These are phyloP conservation scores for Macrosiphum euphorbiae DNA, from an alignment of 2,888 invertebrate species.

Conservation along the genomic window DNA sequence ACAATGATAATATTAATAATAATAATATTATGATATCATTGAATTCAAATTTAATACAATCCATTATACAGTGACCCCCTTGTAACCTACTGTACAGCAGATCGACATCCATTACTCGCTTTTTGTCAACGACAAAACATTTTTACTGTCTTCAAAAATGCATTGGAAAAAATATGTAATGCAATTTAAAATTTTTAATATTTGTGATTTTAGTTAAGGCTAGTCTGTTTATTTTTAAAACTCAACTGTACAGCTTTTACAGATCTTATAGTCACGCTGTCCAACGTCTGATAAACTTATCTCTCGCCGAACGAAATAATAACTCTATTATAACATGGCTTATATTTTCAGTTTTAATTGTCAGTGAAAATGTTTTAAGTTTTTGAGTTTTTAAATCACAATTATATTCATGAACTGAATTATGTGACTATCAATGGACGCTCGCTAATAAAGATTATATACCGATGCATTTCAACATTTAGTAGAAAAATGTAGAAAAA, in stretches of 20 bases:
- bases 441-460: background rate
- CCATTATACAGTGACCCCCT: too few relatives aligned
- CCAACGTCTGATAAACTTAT: rapidly evolving
- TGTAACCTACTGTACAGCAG: too few relatives aligned
- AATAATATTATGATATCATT: too few relatives aligned
- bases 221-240: background rate
- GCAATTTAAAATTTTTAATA: background rate
- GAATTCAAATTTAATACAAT: too few relatives aligned
- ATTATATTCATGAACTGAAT: background rate
- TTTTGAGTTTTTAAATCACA: background rate
- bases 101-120: too few relatives aligned
- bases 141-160: background rate
- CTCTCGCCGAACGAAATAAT: background rate
- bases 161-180: background rate
- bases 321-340: background rate
- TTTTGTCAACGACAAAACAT: background rate
- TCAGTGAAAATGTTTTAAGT: background rate
- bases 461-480: too few relatives aligned
- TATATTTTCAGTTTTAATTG: background rate
- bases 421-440: background rate
- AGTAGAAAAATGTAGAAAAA: too few relatives aligned
- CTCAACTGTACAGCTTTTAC: background rate
- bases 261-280: background rate
- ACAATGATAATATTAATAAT: too few relatives aligned
- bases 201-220: background rate